Evolutionary conservation across 2,888 invertebrate genomes (phyloP).

Genomic region (Trisateles emortualis): DNA sequence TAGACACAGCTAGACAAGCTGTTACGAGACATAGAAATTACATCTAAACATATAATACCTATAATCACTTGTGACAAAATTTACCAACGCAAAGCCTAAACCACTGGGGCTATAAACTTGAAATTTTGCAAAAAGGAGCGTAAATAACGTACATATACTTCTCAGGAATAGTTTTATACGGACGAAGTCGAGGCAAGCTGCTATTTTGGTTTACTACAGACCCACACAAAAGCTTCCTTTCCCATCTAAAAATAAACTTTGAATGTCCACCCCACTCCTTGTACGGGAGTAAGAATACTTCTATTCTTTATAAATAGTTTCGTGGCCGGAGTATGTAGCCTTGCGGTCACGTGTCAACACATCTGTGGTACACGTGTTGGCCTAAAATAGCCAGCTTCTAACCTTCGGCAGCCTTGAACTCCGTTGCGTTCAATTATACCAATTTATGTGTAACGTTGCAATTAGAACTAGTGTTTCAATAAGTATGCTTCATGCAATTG

Average conservation of each 20-base stretch:
- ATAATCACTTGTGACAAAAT: no score
- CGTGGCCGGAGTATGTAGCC: slow-evolving; percentile 28
- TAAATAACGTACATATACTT: no score
- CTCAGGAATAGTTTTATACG: no score
- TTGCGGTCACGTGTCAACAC: slow-evolving; percentile 25
- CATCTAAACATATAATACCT: no score
- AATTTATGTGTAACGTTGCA: slow-evolving; percentile 18
- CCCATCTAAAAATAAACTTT: background rate
- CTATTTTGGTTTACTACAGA: background rate
- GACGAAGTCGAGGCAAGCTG: no score
- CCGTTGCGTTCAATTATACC: slow-evolving; percentile 34
- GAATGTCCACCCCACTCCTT: background rate
- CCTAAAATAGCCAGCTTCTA: slow-evolving; percentile 41
- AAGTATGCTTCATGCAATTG: slow-evolving; percentile 1
- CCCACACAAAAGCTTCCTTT: background rate
- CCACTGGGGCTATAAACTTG: no score
- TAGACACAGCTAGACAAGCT: no score
- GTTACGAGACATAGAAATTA: no score
- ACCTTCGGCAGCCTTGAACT: slow-evolving; percentile 48
- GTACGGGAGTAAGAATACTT: background rate
- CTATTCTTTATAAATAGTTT: slow-evolving; percentile 33
- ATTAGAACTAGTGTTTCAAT: slow-evolving; percentile 18
- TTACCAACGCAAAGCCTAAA: no score
- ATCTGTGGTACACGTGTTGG: slow-evolving; percentile 32
- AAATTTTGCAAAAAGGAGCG: no score